These are phyloP conservation scores for Tor tambroides DNA, from an alignment of 2,113 vertebrate species.

Conservation along the genomic window DNA sequence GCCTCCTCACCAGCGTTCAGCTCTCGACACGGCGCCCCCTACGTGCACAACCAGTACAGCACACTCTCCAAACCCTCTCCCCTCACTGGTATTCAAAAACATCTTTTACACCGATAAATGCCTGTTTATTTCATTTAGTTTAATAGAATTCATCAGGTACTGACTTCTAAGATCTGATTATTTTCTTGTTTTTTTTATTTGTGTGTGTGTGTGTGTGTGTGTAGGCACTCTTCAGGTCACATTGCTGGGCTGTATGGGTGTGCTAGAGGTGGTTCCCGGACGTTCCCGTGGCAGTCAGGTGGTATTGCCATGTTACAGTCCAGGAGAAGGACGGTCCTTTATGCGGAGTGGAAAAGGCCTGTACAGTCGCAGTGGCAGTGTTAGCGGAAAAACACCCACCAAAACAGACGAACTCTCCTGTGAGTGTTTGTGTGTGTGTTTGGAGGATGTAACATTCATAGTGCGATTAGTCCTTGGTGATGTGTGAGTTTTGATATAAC, in stretches of 20 bases:
- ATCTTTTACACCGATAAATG: not conserved
- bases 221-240: slow-evolving; percentile 87
- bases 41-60: slow-evolving; percentile 85
- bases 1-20: slow-evolving; percentile 82
- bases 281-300: slow-evolving; percentile 73
- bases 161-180: not conserved
- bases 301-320: slow-evolving; percentile 74
- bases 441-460: not conserved
- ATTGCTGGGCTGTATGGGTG: slow-evolving; percentile 81
- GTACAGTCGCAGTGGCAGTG: slow-evolving; percentile 84
- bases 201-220: not conserved
- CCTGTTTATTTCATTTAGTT: not conserved
- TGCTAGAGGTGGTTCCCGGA: slow-evolving; percentile 84
- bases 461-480: not conserved
- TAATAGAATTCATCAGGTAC: not conserved
- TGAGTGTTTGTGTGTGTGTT: slow-evolving; percentile 60
- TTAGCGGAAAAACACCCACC: slow-evolving; percentile 82
- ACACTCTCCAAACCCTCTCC: slow-evolving; percentile 88
- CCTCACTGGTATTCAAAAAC: slow-evolving; percentile 79
- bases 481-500: not conserved
- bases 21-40: slow-evolving; percentile 78
- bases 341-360: slow-evolving; percentile 83
- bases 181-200: not conserved
- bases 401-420: slow-evolving; percentile 81
- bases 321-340: slow-evolving; percentile 81